Conservation (phyloP, 2,797 vertebrate genomes). For the Mormyrops attenuatus region DNA sequence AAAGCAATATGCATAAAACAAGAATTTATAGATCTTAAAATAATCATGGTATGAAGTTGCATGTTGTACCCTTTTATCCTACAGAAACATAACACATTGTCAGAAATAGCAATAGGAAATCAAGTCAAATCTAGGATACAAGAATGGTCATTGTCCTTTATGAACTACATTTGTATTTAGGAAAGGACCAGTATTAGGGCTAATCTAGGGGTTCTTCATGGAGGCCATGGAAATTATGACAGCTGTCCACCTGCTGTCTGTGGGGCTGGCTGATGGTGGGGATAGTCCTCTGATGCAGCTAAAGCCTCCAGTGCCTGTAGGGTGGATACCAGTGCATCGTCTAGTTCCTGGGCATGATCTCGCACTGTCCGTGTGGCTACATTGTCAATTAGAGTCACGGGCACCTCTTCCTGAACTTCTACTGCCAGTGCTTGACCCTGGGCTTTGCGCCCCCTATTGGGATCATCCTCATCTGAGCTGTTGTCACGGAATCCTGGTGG, state of each 20-base stretch:
- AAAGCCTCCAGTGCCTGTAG: constrained; percentile 95
- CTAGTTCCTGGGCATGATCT: constrained; percentile 94
- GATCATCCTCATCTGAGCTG: constrained; percentile 93
- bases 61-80: neutral
- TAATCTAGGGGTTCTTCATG: constrained; percentile 35
- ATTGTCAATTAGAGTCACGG: constrained; percentile 89
- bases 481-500: constrained; percentile 97
- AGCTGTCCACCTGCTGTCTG: constrained; percentile 91
- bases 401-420: constrained; percentile 77
- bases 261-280: constrained; percentile 81
- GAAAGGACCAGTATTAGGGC: constrained; percentile 10
- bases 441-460: constrained; percentile 72
- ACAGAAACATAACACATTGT: neutral
- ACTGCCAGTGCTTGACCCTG: constrained; percentile 31
- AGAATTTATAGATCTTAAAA: neutral
- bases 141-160: neutral
- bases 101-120: neutral
- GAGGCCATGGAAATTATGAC: constrained; percentile 39
- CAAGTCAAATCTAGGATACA: neutral
- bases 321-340: constrained; percentile 95
- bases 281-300: constrained; percentile 93
- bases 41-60: neutral
- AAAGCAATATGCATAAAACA: neutral
- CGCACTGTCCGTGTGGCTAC: constrained; percentile 86
- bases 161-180: neutral